These are phyloP conservation scores for Pyrgilauda ruficollis DNA, from an alignment of 2,113 vertebrate genomes.

Conservation along the genomic window DNA sequence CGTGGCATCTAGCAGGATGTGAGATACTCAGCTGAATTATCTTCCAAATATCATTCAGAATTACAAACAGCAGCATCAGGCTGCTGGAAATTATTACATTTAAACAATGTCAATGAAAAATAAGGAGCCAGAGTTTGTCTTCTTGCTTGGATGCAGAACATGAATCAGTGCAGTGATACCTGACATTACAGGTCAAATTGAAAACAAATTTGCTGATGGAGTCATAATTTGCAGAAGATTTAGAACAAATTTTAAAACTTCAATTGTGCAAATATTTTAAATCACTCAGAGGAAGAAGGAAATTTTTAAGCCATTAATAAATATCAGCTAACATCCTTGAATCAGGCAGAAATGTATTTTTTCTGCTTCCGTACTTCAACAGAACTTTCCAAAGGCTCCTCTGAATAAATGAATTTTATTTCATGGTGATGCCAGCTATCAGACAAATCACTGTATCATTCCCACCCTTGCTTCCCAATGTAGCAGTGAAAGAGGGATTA, in stretches of 20 bases:
- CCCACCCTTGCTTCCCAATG: background rate
- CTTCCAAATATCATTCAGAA: conserved; percentile 28
- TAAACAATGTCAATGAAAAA: conserved; percentile 34
- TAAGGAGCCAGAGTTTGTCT: conserved; percentile 11
- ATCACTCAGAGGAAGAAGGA: background rate
- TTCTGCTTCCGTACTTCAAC: background rate
- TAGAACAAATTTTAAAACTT: background rate
- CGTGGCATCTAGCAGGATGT: background rate
- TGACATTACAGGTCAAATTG: conserved; percentile 23
- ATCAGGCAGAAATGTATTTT: background rate
- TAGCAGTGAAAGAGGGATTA: background rate
- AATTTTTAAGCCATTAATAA: conserved; percentile 1
- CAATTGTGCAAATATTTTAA: conserved; percentile 10
- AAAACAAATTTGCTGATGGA: conserved; percentile 35
- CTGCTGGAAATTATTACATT: conserved; percentile 19
- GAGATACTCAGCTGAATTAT: background rate
- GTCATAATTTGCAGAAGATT: conserved; percentile 29
- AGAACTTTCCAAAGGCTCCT: background rate
- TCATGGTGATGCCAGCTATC: background rate
- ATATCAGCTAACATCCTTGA: background rate
- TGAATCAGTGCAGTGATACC: background rate
- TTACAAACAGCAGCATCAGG: background rate
- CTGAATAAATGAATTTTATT: background rate
- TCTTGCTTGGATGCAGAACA: conserved; percentile 5
- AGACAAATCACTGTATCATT: background rate